Conservation (phyloP, 2,113 vertebrate genomes). For the Solea solea region DNA sequence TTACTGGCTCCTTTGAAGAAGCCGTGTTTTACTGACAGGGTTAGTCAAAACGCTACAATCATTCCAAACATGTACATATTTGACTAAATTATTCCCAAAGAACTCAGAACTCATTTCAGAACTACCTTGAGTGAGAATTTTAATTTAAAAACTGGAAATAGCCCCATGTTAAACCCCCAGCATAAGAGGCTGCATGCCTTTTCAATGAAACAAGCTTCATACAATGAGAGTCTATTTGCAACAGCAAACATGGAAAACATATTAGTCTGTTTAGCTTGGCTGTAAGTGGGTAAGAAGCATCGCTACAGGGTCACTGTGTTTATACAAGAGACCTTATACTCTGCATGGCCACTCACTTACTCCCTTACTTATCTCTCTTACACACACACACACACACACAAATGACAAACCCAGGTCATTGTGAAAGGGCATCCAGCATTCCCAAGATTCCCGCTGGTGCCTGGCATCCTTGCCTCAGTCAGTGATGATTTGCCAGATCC, state of each 20-base stretch:
- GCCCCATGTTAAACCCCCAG: conserved; percentile 47
- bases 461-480: conserved; percentile 64
- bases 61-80: conserved; percentile 37
- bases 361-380: conserved; percentile 35
- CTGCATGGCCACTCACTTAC: conserved; percentile 50
- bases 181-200: conserved; percentile 56
- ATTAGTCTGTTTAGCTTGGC: conserved; percentile 37
- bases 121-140: conserved; percentile 57
- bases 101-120: conserved; percentile 52
- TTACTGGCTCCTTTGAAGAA: conserved; percentile 29
- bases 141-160: conserved; percentile 67
- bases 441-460: conserved; percentile 68
- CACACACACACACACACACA: neutral
- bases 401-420: conserved; percentile 58
- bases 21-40: conserved; percentile 8
- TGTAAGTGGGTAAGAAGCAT: conserved; percentile 28
- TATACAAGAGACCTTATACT: conserved; percentile 30
- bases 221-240: conserved; percentile 63
- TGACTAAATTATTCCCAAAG: conserved; percentile 37
- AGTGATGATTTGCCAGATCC: conserved; percentile 59
- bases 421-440: conserved; percentile 68
- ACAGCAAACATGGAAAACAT: conserved; percentile 56
- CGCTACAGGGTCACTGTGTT: conserved; percentile 25
- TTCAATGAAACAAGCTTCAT: conserved; percentile 57
- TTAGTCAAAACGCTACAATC: conserved; percentile 26